Base-by-base conservation (phyloP, 2,113 vertebrate species). In the Cebidichthys violaceus region DNA sequence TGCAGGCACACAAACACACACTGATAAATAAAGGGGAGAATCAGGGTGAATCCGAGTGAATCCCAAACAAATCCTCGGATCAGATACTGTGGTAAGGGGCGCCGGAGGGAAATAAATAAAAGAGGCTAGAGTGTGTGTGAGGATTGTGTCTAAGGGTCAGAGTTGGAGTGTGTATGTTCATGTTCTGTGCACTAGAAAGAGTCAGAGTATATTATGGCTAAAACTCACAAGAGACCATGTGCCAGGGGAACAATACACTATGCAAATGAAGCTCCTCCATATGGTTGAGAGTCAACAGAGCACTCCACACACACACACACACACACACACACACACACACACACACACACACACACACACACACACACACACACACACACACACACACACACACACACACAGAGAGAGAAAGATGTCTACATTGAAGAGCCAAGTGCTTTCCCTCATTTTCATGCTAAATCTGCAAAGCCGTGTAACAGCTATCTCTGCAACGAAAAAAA, bases 31-130 rank as follows among this genome's bases (percentile, higher is more conserved):
- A 83, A 71, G 62, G 67, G 61, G 80, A 77, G 76, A 80, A 68
- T 86, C 72, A 72, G 65, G 79, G 75, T 50, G 90, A 89, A 92
- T 90, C 92, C 69, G 0, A 69, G 81, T 80, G 84, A 88, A 92
- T 90, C 91, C 84, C 86, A 85, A 88, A 90, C 89, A 92, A 91
- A 93, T 92, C 90, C 92, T 67, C 1, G 73, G 88, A 90, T 93
- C 89, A 92, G 86, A 87, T 72, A 45, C 62, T 50, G 60, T 24
- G 62, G 75, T 29, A n/a, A 41, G 67, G 79, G 71, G 60, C 10
- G 27, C 13, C 31, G 43, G 65, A 43, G 17, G 60, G 29, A 8
- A 33, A 33, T 7, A 29, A 62, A 20, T 22, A 37, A 29, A 18
- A 37, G 39, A 52, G n/a, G 22, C 45, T 4, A n/a, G 41, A 20